These are phyloP conservation scores for Nothocercus julius DNA, from an alignment of 2,113 vertebrate species.

Conservation along the genomic window DNA sequence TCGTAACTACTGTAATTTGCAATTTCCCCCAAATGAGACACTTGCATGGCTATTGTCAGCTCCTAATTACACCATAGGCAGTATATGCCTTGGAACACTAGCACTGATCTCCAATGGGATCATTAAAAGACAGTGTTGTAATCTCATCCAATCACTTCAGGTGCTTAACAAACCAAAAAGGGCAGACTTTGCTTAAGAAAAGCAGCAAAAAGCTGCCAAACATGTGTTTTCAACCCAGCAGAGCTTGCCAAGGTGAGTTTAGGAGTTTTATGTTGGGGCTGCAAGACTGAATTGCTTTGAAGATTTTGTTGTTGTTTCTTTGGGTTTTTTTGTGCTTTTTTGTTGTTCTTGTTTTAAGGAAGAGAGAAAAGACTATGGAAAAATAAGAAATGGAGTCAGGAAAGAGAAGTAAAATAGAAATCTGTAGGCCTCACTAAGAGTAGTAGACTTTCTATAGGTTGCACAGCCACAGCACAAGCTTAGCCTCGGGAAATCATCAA, in stretches of 20 bases:
- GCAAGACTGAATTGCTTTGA: neutral
- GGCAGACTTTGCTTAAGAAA: neutral
- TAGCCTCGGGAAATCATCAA: neutral
- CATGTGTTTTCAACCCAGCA: neutral
- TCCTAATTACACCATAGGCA: neutral
- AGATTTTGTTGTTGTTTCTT: neutral
- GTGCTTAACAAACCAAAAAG: slow-evolving; percentile 37
- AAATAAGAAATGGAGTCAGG: neutral
- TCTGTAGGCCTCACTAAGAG: neutral
- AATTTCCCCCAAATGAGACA: slow-evolving; percentile 33
- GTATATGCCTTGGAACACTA: neutral
- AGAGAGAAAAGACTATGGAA: neutral
- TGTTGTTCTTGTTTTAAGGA: neutral
- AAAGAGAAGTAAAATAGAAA: neutral
- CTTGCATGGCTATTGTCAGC: neutral
- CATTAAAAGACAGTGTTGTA: neutral
- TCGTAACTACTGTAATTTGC: neutral
- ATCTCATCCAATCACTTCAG: neutral
- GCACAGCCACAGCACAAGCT: neutral
- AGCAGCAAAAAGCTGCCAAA: neutral
- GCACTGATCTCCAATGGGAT: neutral
- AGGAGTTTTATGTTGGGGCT: neutral
- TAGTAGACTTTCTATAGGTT: neutral
- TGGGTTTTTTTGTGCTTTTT: neutral
- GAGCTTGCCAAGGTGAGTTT: slow-evolving; percentile 5